phyloP scores from a whole-genome alignment of 2,113 vertebrate species.

The Sapayoa aenigma region DNA sequence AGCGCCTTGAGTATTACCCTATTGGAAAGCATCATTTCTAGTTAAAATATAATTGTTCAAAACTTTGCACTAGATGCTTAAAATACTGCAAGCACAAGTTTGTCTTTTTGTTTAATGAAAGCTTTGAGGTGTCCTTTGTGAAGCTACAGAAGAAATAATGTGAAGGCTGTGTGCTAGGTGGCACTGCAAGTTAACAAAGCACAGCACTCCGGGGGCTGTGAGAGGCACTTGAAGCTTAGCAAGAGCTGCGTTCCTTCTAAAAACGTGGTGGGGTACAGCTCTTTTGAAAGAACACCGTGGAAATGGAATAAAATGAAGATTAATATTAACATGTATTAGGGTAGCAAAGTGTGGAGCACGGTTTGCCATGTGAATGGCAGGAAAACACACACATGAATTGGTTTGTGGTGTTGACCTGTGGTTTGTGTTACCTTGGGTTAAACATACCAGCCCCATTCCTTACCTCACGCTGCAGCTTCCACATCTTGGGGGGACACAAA shows the following conservation, averaged over 20 bases:
- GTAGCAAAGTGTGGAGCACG: background rate
- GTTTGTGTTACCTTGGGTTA: background rate
- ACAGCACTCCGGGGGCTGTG: background rate
- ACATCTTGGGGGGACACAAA: background rate
- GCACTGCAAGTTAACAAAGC: conserved; percentile 57
- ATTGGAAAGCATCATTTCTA: background rate
- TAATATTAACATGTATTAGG: background rate
- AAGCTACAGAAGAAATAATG: background rate
- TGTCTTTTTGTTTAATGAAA: background rate
- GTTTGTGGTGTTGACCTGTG: background rate
- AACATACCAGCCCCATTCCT: background rate
- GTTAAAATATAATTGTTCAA: background rate
- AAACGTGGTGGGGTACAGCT: background rate
- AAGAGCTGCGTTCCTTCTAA: background rate
- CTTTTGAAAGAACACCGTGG: background rate
- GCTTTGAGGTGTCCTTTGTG: background rate
- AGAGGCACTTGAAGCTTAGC: background rate
- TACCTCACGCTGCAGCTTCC: background rate
- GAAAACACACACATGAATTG: background rate
- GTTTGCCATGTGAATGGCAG: background rate
- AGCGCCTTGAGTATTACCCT: background rate
- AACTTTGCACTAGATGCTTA: background rate
- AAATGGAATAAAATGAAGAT: background rate
- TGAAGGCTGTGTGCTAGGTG: conserved; percentile 49
- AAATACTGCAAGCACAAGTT: background rate